Evolutionary conservation across 2,888 invertebrate species (phyloP), one percentile per base, ranked within the genome.

Genomic region (Antheraea assamensis): DNA sequence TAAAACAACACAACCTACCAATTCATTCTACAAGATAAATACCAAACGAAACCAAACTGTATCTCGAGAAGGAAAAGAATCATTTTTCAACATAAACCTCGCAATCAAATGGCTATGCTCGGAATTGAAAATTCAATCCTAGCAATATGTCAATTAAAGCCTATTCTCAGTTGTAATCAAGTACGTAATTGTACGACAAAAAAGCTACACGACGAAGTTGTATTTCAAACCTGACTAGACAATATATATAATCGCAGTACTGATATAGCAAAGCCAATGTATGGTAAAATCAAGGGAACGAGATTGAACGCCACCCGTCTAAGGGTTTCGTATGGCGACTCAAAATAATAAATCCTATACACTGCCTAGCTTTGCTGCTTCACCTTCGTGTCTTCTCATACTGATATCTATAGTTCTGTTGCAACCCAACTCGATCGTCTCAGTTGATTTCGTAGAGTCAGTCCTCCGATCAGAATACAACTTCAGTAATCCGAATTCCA

Each of bases 331-430:
- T 93, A 94, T 94, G 94, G 94, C 94, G 94, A 90, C 94, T 91
- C 90, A 88, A 88, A 90, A 83, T 88, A 89, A 84, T 90, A 93
- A 90, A 81, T 88, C 84, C 78, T 84, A 89, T 87, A 88, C 92
- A 94, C 92, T 90, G 90, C 93, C 94, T 91, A 93, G 92, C 94
- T 94, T 94, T 89, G 92, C 93, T 93, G 92, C 92, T 94, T 94
- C 93, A 91, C 86, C 94, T 94, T 94, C 94, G 92, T 92, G 88
- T 90, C 92, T 94, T 92, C 90, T 94, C 82, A 90, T 90, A 89
- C 87, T 94, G 84, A 88, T 90, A 83, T 90, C 86, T 89, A 86
- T 89, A 81, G 82, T 88, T 83, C 86, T 89, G 83, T 83, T 88
- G 78, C 90, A 88, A 82, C 83, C 87, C 78, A 82, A 85, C 78